A percentile compares a stretch with the other conserved stretches of the same genome.
Evolutionary conservation across 2,113 vertebrate species (phyloP).

Genomic region (Eulemur rufifrons): DNA sequence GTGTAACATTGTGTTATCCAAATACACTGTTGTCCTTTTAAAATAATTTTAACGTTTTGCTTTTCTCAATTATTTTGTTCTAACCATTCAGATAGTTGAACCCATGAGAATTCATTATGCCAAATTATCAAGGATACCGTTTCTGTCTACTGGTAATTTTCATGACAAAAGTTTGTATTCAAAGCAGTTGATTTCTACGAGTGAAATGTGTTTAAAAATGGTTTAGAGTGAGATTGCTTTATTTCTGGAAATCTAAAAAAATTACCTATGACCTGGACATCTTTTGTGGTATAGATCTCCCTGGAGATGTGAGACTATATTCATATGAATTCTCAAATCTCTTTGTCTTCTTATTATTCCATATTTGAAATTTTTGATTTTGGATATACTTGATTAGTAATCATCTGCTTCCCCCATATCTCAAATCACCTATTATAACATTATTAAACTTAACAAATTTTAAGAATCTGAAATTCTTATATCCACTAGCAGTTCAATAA

Average conservation of each 20-base stretch:
- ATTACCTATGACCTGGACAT: not conserved
- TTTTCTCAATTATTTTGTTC: slow-evolving; percentile 71
- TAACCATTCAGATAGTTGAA: slow-evolving; percentile 72
- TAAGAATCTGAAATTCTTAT: not conserved
- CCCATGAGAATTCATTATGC: slow-evolving; percentile 77
- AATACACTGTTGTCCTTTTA: slow-evolving; percentile 79
- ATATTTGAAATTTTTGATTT: not conserved
- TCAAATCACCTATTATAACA: not conserved
- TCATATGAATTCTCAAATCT: not conserved
- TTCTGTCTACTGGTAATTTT: slow-evolving; percentile 63
- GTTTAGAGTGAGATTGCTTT: not conserved
- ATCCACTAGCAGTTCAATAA: not conserved
- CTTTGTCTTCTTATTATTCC: not conserved
- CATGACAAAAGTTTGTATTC: slow-evolving; percentile 64
- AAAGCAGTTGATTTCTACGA: slow-evolving; percentile 12
- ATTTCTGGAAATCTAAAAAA: not conserved
- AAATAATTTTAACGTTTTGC: slow-evolving; percentile 81
- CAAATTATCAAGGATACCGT: slow-evolving; percentile 65
- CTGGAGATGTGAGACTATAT: not conserved
- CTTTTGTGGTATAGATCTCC: not conserved
- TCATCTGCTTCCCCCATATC: not conserved
- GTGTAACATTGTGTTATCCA: slow-evolving; percentile 78
- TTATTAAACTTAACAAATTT: not conserved
- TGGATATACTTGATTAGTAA: not conserved
- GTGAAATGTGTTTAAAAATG: not conserved